Base-by-base conservation (phyloP, 2,888 invertebrate species). In the Octodonta nipae region DNA sequence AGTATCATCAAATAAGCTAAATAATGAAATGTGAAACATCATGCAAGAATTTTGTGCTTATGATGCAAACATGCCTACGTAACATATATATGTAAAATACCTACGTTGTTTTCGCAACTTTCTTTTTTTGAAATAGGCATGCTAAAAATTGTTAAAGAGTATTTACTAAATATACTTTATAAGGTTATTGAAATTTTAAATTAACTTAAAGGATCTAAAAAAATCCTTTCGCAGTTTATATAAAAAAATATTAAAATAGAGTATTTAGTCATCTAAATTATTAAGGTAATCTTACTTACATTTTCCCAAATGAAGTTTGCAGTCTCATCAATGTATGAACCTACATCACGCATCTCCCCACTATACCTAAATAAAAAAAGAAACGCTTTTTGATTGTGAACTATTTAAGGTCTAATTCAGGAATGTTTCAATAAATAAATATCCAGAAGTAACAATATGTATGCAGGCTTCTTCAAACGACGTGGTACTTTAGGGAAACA, bases 251-350 rank as follows among this genome's bases (percentile, higher is more conserved):
- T n/a, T n/a, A n/a, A n/a, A n/a, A n/a, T n/a, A n/a, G n/a, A n/a
- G n/a, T n/a, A n/a, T n/a, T n/a, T n/a, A n/a, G n/a, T n/a, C n/a
- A n/a, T n/a, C n/a, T n/a, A n/a, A n/a, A n/a, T n/a, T n/a, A 22
- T 13, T 3, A 14, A 12, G n/a, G 26, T 25, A 26, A 30, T 28
- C 32, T 12, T 20, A 76, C 84, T 78, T 66, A 88, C 87, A 61
- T 79, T 84, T 55, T 89, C 89, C 93, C 95, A 96, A 44, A 92
- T 67, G 42, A 76, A 64, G 48, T 78, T 80, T 3, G 95, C 92
- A 40, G 82, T 63, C 40, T 86, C 80, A 57, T 96, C 96, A 54
- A 96, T 79, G 51, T 77, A 73, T 34, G 77, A 73, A 13, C 93
- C 92, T 27, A 92, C 64, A 54, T 89, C 88, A 49, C 85, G 68